Conservation (phyloP, 1,140 invertebrate species). For the Anastrepha obliqua region DNA sequence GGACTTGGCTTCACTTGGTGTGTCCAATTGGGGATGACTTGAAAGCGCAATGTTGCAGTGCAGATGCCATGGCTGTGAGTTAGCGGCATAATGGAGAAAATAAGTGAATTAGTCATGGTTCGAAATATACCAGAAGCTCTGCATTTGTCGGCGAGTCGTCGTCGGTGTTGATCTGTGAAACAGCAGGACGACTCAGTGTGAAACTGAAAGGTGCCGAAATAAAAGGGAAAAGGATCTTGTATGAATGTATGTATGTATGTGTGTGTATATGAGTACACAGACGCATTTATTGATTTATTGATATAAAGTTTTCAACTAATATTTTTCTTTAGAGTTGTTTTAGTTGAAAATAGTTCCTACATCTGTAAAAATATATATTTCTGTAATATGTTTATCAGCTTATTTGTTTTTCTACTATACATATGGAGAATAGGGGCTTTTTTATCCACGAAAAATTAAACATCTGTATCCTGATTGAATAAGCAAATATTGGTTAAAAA, state of each 20-base stretch:
- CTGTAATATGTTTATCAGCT: neutral
- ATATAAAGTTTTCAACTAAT: neutral
- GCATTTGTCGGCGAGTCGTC: neutral
- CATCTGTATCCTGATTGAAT: conserved; percentile 41
- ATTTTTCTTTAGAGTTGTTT: neutral
- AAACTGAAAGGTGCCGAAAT: neutral
- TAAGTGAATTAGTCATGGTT: too few relatives aligned
- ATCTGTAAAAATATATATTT: neutral
- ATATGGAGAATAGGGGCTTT: neutral
- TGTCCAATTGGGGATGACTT: too few relatives aligned
- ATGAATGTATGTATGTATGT: too few relatives aligned
- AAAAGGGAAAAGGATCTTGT: neutral
- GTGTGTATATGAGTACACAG: too few relatives aligned
- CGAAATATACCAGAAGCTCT: too few relatives aligned
- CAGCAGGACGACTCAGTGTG: neutral
- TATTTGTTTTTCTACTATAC: neutral
- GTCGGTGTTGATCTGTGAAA: neutral
- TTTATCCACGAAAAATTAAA: neutral
- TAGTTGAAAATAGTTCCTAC: neutral
- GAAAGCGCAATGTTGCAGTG: neutral
- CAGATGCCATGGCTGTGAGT: neutral
- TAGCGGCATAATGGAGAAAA: too few relatives aligned
- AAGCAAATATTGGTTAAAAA: conserved; percentile 48
- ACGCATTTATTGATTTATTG: neutral
- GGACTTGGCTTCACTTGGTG: too few relatives aligned